These are phyloP conservation scores for Teleopsis dalmanni DNA, from an alignment of 1,140 invertebrate species.

Conservation along the genomic window DNA sequence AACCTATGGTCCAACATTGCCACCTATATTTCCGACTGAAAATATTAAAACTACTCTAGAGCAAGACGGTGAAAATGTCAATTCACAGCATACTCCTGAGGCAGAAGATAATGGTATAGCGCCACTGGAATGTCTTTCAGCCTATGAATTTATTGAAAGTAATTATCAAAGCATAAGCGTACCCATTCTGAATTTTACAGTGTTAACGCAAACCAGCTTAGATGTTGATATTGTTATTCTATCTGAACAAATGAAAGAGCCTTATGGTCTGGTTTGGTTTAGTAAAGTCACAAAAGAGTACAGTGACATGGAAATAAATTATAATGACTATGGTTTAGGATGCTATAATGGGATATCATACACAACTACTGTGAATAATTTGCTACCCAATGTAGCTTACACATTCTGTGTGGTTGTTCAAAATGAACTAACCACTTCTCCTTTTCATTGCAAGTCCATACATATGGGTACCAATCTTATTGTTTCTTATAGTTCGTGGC, in stretches of 20 bases:
- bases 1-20: background rate
- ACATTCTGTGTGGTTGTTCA: conserved; percentile 32
- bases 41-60: background rate
- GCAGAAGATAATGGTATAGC: background rate
- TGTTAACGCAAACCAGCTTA: background rate
- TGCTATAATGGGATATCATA: conserved; percentile 21
- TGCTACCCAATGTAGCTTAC: conserved; percentile 27
- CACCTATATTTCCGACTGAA: too few relatives aligned
- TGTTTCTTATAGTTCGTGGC: conserved; percentile 17
- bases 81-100: background rate
- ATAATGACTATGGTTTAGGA: conserved; percentile 22
- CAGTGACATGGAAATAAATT: conserved; percentile 21
- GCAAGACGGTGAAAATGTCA: background rate
- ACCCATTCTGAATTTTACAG: conserved; percentile 15
- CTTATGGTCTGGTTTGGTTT: conserved; percentile 27
- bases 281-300: conserved; percentile 23
- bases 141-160: background rate
- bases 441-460: conserved; percentile 32
- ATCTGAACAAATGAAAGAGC: background rate
- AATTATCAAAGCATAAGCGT: conserved; percentile 2
- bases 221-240: background rate
- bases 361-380: conserved; percentile 15
- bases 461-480: conserved; percentile 26
- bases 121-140: background rate
- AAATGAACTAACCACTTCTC: conserved; percentile 21